Evolutionary conservation across 2,113 vertebrate species (phyloP).

Genomic region (Epinephelus lanceolatus): DNA sequence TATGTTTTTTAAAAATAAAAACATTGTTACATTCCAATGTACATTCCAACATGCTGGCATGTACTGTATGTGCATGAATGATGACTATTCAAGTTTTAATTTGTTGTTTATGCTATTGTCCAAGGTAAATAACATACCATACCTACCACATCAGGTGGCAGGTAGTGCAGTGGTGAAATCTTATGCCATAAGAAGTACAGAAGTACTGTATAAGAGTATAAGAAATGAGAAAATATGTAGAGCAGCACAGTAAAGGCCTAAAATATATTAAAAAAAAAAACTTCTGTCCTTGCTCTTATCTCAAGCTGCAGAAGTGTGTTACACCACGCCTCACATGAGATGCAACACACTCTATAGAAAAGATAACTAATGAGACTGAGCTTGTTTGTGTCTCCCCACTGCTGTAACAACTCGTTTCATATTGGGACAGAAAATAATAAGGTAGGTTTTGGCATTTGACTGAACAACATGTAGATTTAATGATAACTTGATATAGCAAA

Average conservation of each 20-base stretch:
- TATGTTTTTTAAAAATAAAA: not conserved
- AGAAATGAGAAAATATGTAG: not conserved
- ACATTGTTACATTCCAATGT: too few relatives aligned
- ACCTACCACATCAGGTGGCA: not conserved
- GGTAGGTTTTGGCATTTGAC: conserved; percentile 56
- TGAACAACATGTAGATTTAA: not conserved
- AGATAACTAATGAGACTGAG: conserved; percentile 23
- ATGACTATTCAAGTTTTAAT: not conserved
- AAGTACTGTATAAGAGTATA: too few relatives aligned
- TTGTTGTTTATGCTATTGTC: not conserved
- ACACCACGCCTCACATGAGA: conserved; percentile 43
- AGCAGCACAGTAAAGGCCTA: not conserved
- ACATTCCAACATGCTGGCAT: too few relatives aligned
- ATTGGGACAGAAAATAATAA: conserved; percentile 12
- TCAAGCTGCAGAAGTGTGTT: conserved; percentile 53
- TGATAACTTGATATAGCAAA: not conserved
- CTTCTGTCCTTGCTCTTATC: conserved; percentile 59
- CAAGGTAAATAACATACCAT: too few relatives aligned
- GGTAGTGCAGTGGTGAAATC: not conserved
- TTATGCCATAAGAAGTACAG: not conserved
- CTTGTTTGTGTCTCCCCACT: conserved; percentile 20
- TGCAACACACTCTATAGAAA: conserved; percentile 14
- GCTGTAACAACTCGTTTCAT: conserved; percentile 17
- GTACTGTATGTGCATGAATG: not conserved
- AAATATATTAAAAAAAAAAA: not conserved